A percentile compares a stretch with the other conserved stretches of the same genome.
Conservation (phyloP, 2,113 vertebrate species). For the Micromys minutus region DNA sequence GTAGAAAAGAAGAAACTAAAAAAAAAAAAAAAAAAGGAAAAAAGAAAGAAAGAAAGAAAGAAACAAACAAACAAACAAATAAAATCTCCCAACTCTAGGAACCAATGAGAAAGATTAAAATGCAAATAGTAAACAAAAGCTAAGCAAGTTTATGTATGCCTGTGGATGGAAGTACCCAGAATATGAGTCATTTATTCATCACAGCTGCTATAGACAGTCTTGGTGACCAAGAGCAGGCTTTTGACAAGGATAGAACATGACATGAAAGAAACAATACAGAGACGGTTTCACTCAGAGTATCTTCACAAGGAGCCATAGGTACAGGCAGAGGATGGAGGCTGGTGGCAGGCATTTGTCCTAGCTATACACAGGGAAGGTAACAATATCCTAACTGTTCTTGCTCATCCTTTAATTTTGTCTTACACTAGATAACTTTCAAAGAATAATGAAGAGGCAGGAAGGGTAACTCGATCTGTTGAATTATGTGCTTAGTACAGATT, state of each 20-base stretch:
- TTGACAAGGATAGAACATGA: too few relatives aligned
- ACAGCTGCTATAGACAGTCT: not conserved
- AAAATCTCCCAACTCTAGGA: too few relatives aligned
- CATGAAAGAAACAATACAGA: too few relatives aligned
- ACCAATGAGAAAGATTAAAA: not conserved
- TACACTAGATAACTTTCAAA: not conserved
- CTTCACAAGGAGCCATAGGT: accelerated
- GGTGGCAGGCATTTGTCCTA: accelerated
- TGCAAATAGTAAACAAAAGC: not conserved
- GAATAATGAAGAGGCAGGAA: slow-evolving; percentile 1
- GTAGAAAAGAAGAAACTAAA: not conserved
- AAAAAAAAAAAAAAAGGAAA: too few relatives aligned
- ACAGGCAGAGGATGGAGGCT: accelerated
- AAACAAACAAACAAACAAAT: too few relatives aligned
- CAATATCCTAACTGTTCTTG: accelerated
- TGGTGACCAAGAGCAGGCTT: not conserved
- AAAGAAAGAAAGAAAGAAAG: too few relatives aligned
- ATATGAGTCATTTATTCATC: not conserved
- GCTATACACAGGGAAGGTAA: too few relatives aligned
- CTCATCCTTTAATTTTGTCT: not conserved
- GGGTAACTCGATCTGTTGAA: slow-evolving; percentile 10
- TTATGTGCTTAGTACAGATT: slow-evolving; percentile 4
- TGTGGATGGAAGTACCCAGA: too few relatives aligned
- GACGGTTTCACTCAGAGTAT: not conserved
- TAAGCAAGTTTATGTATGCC: too few relatives aligned